A percentile compares a stretch with the other conserved stretches of the same genome.
Conservation (phyloP, 2,113 vertebrate genomes). For the Tretioscincus oriximinensis region DNA sequence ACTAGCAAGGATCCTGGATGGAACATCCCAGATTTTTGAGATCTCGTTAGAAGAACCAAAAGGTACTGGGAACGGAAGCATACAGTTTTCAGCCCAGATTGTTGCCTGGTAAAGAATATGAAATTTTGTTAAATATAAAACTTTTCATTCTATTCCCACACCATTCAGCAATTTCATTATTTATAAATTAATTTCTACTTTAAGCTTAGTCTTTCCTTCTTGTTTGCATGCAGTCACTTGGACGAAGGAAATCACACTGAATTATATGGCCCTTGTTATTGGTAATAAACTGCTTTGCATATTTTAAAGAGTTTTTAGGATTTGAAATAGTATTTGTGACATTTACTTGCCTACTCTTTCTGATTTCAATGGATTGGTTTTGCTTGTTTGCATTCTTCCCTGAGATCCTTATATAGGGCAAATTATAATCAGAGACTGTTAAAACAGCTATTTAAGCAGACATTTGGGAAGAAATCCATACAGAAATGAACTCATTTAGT, state of each 20-base stretch:
- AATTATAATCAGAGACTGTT: background rate
- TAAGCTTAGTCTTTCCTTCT: slow-evolving; percentile 6
- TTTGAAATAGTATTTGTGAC: too few relatives aligned
- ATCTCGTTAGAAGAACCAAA: slow-evolving; percentile 38
- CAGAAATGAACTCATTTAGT: background rate
- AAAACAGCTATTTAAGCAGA: background rate
- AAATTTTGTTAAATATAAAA: slow-evolving; percentile 37
- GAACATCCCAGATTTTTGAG: slow-evolving; percentile 58
- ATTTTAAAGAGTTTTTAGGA: too few relatives aligned
- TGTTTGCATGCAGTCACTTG: background rate
- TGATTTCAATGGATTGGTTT: too few relatives aligned
- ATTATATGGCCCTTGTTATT: background rate
- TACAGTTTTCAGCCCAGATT: slow-evolving; percentile 64
- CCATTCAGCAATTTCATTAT: background rate
- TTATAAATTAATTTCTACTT: background rate
- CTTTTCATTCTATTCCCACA: background rate
- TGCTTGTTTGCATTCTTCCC: too few relatives aligned
- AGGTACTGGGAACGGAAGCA: slow-evolving; percentile 74
- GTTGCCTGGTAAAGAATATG: slow-evolving; percentile 67
- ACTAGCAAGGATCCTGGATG: slow-evolving; percentile 40
- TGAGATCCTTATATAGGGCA: too few relatives aligned
- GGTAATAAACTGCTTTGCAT: too few relatives aligned
- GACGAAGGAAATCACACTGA: background rate
- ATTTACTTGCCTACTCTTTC: too few relatives aligned
- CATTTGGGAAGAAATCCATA: background rate